phyloP scores from a whole-genome alignment of 2,113 vertebrate genomes.

The Psophia crepitans region DNA sequence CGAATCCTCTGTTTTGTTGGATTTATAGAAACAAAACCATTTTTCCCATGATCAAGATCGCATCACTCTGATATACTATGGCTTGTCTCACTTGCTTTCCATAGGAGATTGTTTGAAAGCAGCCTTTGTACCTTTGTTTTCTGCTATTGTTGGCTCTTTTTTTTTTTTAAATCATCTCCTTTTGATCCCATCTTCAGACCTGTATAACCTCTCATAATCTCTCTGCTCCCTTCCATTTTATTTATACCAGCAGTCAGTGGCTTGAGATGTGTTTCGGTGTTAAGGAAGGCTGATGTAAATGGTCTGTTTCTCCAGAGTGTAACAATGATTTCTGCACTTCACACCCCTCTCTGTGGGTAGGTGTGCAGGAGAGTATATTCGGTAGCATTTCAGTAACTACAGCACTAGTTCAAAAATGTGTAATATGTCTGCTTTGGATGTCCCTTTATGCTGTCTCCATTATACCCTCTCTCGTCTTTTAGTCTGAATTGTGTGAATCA shows the following conservation, averaged over 20 bases:
- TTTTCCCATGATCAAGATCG: neutral
- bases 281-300: neutral
- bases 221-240: neutral
- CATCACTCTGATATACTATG: neutral
- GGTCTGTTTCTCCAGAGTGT: neutral
- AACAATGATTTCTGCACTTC: neutral
- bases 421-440: neutral
- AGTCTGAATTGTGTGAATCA: neutral
- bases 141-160: neutral
- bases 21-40: neutral
- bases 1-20: neutral
- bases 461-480: neutral
- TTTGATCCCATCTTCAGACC: neutral
- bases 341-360: neutral
- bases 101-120: neutral
- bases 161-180: neutral
- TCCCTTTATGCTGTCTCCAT: neutral
- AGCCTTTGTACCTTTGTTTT: neutral
- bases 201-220: accelerated
- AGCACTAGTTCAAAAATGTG: neutral
- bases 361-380: neutral
- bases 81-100: neutral
- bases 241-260: neutral
- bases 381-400: neutral
- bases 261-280: neutral